phyloP scores from a whole-genome alignment of 2,888 invertebrate species.

The Cephalotes varians region DNA sequence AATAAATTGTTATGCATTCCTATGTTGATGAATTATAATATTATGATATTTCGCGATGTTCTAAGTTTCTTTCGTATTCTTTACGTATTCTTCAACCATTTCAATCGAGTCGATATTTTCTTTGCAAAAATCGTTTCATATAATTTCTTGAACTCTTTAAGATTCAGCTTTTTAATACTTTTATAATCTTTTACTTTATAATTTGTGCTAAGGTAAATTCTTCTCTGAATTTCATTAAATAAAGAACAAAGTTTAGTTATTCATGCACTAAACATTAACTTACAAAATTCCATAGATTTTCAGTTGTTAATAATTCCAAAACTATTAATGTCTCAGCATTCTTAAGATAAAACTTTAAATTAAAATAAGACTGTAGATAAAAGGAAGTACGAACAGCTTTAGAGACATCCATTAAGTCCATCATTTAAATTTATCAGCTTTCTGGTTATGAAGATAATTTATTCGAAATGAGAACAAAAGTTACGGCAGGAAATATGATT shows the following conservation, averaged over 20 bases:
- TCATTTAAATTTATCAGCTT: background rate
- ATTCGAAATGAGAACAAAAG: background rate
- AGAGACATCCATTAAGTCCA: background rate
- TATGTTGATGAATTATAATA: background rate
- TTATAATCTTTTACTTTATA: background rate
- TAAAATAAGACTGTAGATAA: background rate
- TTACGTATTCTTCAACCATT: background rate
- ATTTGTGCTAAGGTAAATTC: background rate
- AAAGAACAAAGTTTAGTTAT: background rate
- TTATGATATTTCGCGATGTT: background rate
- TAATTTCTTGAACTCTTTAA: background rate
- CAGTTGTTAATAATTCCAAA: constrained; percentile 12
- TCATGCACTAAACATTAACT: background rate
- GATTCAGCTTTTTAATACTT: background rate
- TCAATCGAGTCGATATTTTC: background rate
- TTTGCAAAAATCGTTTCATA: background rate
- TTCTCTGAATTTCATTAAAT: background rate
- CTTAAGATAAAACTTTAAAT: constrained; percentile 17
- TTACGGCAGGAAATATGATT: background rate
- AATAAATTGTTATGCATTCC: background rate
- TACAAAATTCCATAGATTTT: constrained; percentile 12
- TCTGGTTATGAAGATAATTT: background rate
- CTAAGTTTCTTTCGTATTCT: background rate
- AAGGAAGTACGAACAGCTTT: background rate
- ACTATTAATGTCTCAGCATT: background rate